Percentiles rank a stretch among this genome's conserved stretches.
phyloP scores from a whole-genome alignment of 1,140 invertebrate genomes.

The Caenorhabditis elegans region DNA sequence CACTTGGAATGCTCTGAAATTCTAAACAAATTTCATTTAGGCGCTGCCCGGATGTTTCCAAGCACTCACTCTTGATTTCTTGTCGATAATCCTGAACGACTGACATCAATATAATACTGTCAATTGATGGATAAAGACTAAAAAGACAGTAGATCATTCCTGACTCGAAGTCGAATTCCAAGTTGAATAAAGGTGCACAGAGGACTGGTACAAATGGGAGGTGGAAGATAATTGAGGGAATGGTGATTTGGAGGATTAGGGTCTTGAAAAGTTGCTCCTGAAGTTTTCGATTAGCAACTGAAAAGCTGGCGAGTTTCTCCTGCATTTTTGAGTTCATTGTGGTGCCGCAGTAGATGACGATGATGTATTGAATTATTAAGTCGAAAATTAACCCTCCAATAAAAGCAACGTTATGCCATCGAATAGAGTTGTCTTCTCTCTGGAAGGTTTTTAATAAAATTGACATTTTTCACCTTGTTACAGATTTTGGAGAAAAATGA shows the following conservation, averaged over 20 bases:
- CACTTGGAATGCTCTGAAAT: neutral
- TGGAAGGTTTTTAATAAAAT: too few relatives aligned
- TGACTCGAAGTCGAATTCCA: neutral
- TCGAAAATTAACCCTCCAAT: neutral
- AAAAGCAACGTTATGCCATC: neutral
- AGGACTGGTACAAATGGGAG: neutral
- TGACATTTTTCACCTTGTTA: too few relatives aligned
- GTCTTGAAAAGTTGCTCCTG: neutral
- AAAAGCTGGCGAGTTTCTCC: neutral
- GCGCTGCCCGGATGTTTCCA: neutral
- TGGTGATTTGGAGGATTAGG: neutral
- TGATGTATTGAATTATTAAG: neutral
- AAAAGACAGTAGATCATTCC: neutral
- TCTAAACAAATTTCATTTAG: neutral
- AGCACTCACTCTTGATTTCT: neutral
- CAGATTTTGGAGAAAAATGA: too few relatives aligned
- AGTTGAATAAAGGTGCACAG: neutral
- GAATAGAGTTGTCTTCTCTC: neutral
- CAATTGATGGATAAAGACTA: neutral
- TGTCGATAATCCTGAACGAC: neutral
- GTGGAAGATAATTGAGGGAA: neutral
- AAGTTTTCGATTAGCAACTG: neutral
- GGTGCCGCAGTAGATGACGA: neutral
- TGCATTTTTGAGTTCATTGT: neutral
- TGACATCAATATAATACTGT: neutral